Evolutionary conservation across 2,797 vertebrate species (phyloP), one percentile per base, ranked within the genome.

Genomic region (Gila robusta): DNA sequence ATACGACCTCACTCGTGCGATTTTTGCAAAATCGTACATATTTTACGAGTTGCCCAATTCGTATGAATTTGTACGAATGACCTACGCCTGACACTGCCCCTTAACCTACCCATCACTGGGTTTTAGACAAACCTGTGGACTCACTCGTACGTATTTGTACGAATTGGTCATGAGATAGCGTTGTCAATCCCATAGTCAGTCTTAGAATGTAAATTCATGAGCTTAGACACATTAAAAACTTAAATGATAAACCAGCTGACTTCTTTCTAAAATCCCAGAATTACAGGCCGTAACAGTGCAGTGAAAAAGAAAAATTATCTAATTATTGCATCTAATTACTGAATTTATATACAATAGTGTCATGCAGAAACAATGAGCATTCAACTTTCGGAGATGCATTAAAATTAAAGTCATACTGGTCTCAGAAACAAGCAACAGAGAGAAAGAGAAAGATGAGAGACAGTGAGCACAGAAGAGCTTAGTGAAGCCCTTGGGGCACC

Each of bases 401-500:
- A 12, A 32, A 35, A 70, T 17, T 56, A 10, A 79, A 62, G 52
- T 72, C 26, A 62, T 44, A 71, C n/a, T 77, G 28, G 9, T 23
- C 23, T 69, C 17, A 69, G 71, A 39, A 74, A 81, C 1, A 6
- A 81, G 35, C 2, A 32, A 64, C 16, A 77, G 70, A 26, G 28
- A 82, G 66, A 77, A 67, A 41, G 23, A 12, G 32, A 77, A 59
- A 56, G 72, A 82, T 41, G 41, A 70, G 54, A 78, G 73, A 82
- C 49, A 78, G n/a, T 47, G 66, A 59, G 64, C 28, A 62, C 35
- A 26, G 73, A 87, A 52, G 66, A 79, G 86, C 64, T 89, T 87
- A 80, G 88, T 82, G 79, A 83, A 73, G 74, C 88, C 87, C 82
- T 41, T 79, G 78, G 87, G 90, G 83, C 70, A 72, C 74, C n/a